Evolutionary conservation across 2,797 vertebrate species (phyloP), one percentile per base, ranked within the genome.

Genomic region (Paguma larvata): DNA sequence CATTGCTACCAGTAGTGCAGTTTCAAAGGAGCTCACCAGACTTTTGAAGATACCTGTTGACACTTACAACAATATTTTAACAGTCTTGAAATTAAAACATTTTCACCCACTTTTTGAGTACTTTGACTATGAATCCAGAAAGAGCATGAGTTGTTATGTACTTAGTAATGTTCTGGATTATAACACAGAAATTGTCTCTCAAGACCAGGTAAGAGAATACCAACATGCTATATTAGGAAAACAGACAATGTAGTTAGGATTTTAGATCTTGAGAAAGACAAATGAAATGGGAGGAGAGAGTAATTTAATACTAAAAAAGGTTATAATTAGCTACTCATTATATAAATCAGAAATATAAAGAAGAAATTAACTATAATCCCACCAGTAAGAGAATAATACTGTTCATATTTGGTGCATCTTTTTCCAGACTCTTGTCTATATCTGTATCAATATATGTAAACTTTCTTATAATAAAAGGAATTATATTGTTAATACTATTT

Each of bases 91-190:
- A 97, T 99, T 99, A 95, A 99, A 99, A 94, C 99, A 99, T 96
- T 99, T 99, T 98, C 99, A 99, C 0, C 99, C 99, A 0, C 99
- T 99, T 83, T 99, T 99, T 32, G 99, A 99, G 96, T 99, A 99
- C 98, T 99, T 99, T 5, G 99, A 99, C 98, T 99, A 99, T 0
- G 99, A 99, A 97, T 99, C 99, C 1, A 99, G 99, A 98, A 99
- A 99, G 98, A 99, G 99, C 98, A 99, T 99, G 99, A 99, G 99
- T 95, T 99, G 99, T 98, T 99, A 99, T 0, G 99, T 99, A 77
- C 99, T 99, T 95, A 99, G 99, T 99, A 99, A 99, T 89, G 99
- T 99, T 0, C 98, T 99, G 98, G 99, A 99, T 97, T 99, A 99
- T 98, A 99, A 99, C 98, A 99, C 99, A 89, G 99, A 99, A 98